These are phyloP conservation scores for Leguminivora glycinivorella DNA, from an alignment of 1,140 invertebrate species.

Conservation along the genomic window DNA sequence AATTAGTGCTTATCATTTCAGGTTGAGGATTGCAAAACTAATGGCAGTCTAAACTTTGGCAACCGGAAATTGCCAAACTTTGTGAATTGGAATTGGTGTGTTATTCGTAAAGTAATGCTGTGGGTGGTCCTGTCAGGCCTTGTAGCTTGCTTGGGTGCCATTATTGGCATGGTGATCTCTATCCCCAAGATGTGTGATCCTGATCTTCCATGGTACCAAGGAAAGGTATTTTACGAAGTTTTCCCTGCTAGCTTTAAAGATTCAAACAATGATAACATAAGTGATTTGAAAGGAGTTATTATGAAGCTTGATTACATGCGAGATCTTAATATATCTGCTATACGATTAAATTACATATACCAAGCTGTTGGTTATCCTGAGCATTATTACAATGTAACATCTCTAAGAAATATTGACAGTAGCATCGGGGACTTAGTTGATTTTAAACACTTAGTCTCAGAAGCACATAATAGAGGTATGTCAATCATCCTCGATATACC, in stretches of 20 bases:
- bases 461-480: conserved; percentile 84
- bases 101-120: conserved; percentile 86
- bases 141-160: conserved; percentile 84
- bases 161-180: conserved; percentile 84
- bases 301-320: conserved; percentile 84
- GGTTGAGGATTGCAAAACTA: conserved; percentile 68
- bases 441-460: conserved; percentile 81
- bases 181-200: conserved; percentile 87
- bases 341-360: conserved; percentile 89
- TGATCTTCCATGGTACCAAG: conserved; percentile 88
- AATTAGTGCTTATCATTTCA: conserved; percentile 46
- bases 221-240: conserved; percentile 89
- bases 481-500: conserved; percentile 87
- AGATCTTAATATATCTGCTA: conserved; percentile 82
- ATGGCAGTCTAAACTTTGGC: conserved; percentile 61
- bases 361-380: conserved; percentile 84
- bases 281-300: conserved; percentile 85
- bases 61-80: conserved; percentile 80
- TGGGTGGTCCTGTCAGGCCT: conserved; percentile 85
- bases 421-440: conserved; percentile 83
- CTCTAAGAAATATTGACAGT: conserved; percentile 81
- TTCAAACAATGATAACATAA: conserved; percentile 86
- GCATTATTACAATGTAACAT: conserved; percentile 83
- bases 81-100: conserved; percentile 89
- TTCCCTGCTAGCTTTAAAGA: conserved; percentile 91